Evolutionary conservation across 2,113 vertebrate species (phyloP), one percentile per base, ranked within the genome.

Genomic region (Dasyprocta punctata): DNA sequence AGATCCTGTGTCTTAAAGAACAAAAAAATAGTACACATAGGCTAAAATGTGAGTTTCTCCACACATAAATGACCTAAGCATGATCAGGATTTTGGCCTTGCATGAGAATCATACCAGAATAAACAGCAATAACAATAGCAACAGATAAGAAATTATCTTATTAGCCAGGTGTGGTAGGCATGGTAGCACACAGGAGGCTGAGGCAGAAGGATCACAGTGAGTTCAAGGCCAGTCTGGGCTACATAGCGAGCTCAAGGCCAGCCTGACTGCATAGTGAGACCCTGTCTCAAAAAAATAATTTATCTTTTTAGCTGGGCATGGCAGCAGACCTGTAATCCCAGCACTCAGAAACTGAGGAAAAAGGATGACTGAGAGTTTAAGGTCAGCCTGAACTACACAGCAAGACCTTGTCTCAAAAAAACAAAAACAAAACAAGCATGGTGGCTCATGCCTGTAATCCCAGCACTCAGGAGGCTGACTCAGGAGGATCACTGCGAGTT

Each of bases 61-160:
- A 16, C 11, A 26, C 26, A 17, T 9, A 17, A 85, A 60, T 10
- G 30, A 54, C 28, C 26, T 22, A 12, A 71, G 38, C 54, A 54
- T 41, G 12, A 11, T 38, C 12, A 8, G 54, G 36, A 13, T 52
- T 58, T 69, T 52, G 65, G 83, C 41, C 26, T 91, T 93, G 20
- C 67, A 6, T 44, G 80, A 94, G 80, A 78, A n/a, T 38, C 89
- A 85, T 54, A 95, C 60, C 89, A 71, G 71, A 96, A 90, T 24
- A 82, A 90, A 49, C 24, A 80, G 33, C 26, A 54, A 30, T n/a
- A 65, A 93, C 10, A 93, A n/a, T n/a, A n/a, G 54, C 30, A 67
- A 49, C 3, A 83, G 56, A 56, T 84, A 90, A 77, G 22, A 61
- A 61, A 80, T 4, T 1, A 13, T 14, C 30, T 71, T 33, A 71